A percentile compares a stretch with the other conserved stretches of the same genome.
Evolutionary conservation across 2,113 vertebrate species (phyloP).

Genomic region (Nymphicus hollandicus): DNA sequence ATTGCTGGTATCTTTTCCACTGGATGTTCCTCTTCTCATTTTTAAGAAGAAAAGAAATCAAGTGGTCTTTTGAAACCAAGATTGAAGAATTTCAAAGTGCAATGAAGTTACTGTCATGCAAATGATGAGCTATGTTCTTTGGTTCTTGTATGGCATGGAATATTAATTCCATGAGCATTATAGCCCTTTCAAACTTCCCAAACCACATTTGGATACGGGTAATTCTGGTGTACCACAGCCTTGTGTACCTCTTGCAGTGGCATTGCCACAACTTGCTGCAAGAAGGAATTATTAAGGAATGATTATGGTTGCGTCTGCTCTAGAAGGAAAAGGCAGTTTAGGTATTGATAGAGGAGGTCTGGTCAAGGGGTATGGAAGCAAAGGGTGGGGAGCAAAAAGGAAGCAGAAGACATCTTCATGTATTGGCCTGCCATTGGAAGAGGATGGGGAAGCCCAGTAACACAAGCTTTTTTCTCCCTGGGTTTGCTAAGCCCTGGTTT

Average conservation of each 20-base stretch:
- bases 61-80: background rate
- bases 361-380: background rate
- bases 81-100: background rate
- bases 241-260: background rate
- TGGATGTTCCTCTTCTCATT: background rate
- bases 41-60: background rate
- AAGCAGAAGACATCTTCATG: background rate
- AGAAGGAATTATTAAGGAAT: background rate
- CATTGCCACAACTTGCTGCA: background rate
- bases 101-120: background rate
- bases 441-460: too few relatives aligned
- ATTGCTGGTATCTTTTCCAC: background rate
- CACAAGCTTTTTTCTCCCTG: background rate
- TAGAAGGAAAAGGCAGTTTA: background rate
- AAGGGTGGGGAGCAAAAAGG: background rate
- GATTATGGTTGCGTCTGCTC: background rate
- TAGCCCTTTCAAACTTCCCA: background rate
- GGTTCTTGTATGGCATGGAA: background rate
- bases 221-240: background rate
- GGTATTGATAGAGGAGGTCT: background rate
- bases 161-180: background rate
- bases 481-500: background rate
- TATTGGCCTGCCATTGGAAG: background rate
- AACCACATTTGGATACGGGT: background rate
- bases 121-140: fast-evolving